Conservation (phyloP, 2,113 vertebrate species). For the Antechinus flavipes region DNA sequence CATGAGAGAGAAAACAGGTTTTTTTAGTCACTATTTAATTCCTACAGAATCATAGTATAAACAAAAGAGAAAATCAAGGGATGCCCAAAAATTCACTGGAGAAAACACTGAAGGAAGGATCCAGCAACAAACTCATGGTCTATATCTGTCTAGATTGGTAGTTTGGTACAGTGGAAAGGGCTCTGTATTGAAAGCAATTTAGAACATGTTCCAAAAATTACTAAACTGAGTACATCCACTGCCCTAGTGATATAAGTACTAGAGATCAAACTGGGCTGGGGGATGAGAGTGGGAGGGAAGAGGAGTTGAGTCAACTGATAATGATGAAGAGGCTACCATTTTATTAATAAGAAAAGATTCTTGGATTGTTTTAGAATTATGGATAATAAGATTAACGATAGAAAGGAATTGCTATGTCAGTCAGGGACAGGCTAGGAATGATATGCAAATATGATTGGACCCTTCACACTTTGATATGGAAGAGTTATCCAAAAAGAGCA, state of each 20-base stretch:
- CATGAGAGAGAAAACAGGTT: background rate
- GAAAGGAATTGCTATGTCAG: background rate
- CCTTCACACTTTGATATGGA: background rate
- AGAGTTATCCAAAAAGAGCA: background rate
- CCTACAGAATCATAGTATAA: background rate
- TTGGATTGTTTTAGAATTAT: background rate
- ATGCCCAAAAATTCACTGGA: background rate
- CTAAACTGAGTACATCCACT: background rate
- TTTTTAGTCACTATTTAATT: background rate
- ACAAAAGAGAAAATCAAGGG: background rate
- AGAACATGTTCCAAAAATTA: background rate
- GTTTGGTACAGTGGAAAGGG: background rate
- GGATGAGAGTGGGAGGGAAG: background rate
- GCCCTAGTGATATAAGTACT: background rate
- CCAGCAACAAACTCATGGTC: background rate
- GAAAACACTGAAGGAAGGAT: background rate
- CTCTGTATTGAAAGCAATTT: background rate
- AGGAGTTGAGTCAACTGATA: background rate
- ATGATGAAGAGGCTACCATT: background rate
- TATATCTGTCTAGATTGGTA: background rate
- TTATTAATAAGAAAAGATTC: background rate
- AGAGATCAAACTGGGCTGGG: background rate
- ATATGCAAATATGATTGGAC: background rate
- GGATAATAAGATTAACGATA: background rate
- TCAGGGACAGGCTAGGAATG: background rate